These are phyloP conservation scores for Meteorus colon DNA, from an alignment of 2,888 invertebrate species.

Conservation along the genomic window DNA sequence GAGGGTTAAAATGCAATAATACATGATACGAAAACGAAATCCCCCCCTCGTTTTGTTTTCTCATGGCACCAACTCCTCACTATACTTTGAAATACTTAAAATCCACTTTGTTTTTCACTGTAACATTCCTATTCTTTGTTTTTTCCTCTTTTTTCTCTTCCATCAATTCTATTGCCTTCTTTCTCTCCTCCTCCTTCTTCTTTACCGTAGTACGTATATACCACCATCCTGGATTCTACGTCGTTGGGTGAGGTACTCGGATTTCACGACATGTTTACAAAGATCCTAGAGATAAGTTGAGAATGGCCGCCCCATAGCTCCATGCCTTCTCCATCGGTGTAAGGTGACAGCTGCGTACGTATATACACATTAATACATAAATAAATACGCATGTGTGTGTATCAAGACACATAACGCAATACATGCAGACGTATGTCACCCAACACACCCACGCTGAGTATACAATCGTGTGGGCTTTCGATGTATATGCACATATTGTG, in stretches of 20 bases:
- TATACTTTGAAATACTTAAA: not conserved
- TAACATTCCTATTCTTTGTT: not conserved
- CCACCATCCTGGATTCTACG: constrained; percentile 67
- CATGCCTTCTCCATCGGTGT: constrained; percentile 66
- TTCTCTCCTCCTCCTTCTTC: not conserved
- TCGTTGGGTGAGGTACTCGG: constrained; percentile 72
- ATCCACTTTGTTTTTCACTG: too few relatives aligned
- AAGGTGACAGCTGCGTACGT: constrained; percentile 73
- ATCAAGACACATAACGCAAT: constrained; percentile 27
- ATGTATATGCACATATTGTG: not conserved
- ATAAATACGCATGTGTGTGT: constrained; percentile 61
- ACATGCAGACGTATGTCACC: constrained; percentile 7
- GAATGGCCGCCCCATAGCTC: constrained; percentile 70
- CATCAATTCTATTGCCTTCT: constrained; percentile 27
- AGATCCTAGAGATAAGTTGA: constrained; percentile 74
- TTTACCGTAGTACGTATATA: not conserved
- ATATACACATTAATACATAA: constrained; percentile 61
- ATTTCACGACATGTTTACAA: constrained; percentile 74
- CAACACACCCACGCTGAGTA: constrained; percentile 16
- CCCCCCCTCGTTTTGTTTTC: not conserved
- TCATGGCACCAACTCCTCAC: not conserved
- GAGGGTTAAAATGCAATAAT: constrained; percentile 1
- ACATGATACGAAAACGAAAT: not conserved
- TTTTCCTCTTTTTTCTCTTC: not conserved
- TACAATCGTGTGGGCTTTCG: not conserved